Evolutionary conservation across 2,113 vertebrate species (phyloP).

Genomic region (Pseudorasbora parva): DNA sequence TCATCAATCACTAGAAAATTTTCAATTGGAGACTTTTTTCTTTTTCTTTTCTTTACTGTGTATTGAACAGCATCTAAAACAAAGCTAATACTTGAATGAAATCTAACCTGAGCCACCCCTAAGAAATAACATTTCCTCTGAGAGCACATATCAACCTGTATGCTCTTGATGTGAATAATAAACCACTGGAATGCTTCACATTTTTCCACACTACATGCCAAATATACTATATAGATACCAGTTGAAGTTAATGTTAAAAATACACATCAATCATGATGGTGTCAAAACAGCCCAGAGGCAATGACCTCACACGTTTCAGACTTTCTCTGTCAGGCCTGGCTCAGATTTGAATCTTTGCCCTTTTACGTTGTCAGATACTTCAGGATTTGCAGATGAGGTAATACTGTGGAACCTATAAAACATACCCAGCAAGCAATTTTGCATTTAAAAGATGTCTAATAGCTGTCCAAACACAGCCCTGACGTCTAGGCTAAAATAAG

Average conservation of each 20-base stretch:
- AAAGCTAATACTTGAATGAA: neutral
- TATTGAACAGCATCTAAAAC: neutral
- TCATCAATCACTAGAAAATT: no score
- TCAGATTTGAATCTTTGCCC: neutral
- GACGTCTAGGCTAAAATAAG: no score
- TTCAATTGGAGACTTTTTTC: no score
- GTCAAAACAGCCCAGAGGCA: constrained; percentile 17
- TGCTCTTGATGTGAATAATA: neutral
- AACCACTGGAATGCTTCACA: neutral
- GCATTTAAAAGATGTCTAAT: no score
- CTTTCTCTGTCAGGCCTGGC: neutral
- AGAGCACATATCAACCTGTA: neutral
- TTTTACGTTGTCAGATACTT: constrained; percentile 13
- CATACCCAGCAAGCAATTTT: neutral
- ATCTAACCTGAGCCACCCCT: neutral
- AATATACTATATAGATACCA: neutral
- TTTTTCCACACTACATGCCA: neutral
- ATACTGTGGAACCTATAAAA: neutral
- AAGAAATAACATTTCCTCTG: neutral
- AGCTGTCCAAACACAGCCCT: no score
- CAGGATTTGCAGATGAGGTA: neutral
- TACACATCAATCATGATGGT: neutral
- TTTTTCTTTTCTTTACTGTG: no score
- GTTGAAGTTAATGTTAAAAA: constrained; percentile 2
- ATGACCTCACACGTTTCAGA: constrained; percentile 12